Evolutionary conservation across 2,888 invertebrate species (phyloP), one percentile per base, ranked within the genome.

Genomic region (Drosophila sordidula): DNA sequence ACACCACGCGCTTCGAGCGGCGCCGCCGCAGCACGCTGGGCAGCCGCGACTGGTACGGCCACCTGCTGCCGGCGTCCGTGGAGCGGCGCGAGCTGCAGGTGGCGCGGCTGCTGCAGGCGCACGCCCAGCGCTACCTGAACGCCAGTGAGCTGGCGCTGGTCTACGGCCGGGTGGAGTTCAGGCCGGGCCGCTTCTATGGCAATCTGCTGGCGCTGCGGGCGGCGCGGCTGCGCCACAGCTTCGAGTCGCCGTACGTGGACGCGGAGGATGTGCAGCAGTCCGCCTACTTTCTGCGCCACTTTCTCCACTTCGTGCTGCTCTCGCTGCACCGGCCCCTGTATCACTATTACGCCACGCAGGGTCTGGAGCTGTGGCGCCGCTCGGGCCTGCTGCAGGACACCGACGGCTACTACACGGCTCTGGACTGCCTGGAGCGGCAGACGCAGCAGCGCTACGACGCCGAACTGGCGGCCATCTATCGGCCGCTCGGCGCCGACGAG

Each of bases 321-420:
- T 62, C 84, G 0, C 38, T 80, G n/a, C 72, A 87, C 36, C 87
- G 90, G 2, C 91, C 91, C 4, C 84, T 90, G 6, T 87, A 88
- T 9, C 91, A 91, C 25, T 92, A 91, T 39, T 91, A 90, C 65
- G 89, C 91, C 54, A 90, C 91, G 0, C 87, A 90, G 54, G 90
- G 86, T 2, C 64, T 89, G 39, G 78, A 90, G 32, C 70, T 92
- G 65, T 91, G 91, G 91, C 65, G 75, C 2, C 75, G 80, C 16
- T 91, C 91, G 0, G 54, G 76, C 0, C 18, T 91, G 3, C 73
- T 91, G 1, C 61, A 80, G 56, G 81, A 75, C 55, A 82, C 90
- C 1, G 91, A 91, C 70, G 91, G 91, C 16, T 78, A 78, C n/a
- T 91, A 90, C 34, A 80, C 90, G 0, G 90, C 92, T 2, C 14